Percentiles rank a stretch among this genome's conserved stretches.
Conservation (phyloP, 2,888 invertebrate species). For the Acleris laterana region DNA sequence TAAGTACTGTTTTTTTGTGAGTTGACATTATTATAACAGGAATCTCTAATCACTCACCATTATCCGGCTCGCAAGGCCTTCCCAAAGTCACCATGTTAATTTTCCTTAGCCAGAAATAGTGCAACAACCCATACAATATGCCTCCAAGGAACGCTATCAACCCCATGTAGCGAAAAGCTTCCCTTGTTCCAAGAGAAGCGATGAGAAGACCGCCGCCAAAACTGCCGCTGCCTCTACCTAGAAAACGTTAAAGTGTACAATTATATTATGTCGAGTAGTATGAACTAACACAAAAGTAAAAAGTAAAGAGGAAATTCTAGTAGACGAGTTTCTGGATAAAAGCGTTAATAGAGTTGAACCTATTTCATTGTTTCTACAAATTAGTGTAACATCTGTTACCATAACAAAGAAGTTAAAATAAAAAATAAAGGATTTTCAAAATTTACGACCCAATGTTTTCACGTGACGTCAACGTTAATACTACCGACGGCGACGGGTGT, state of each 20-base stretch:
- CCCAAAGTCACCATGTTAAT: slow-evolving; percentile 77
- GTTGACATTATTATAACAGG: neutral
- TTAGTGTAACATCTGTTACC: neutral
- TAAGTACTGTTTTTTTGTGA: too few species aligned
- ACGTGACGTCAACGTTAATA: slow-evolving; percentile 50
- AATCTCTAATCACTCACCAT: slow-evolving; percentile 55
- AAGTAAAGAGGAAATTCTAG: too few species aligned
- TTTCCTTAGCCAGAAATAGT: slow-evolving; percentile 89
- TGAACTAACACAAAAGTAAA: neutral
- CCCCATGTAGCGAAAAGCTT: slow-evolving; percentile 92
- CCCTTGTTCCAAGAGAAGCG: slow-evolving; percentile 89
- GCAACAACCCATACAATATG: slow-evolving; percentile 87
- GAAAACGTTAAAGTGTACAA: slow-evolving; percentile 12
- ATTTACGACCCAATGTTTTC: slow-evolving; percentile 38
- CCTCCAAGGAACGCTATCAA: slow-evolving; percentile 89
- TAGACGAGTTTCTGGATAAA: too few species aligned
- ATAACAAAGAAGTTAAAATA: slow-evolving; percentile 16
- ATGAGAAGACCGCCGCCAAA: slow-evolving; percentile 92
- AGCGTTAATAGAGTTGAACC: neutral
- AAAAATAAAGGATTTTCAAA: slow-evolving; percentile 17
- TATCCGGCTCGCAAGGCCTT: slow-evolving; percentile 71
- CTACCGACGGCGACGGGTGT: slow-evolving; percentile 45
- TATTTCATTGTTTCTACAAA: neutral
- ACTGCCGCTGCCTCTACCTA: slow-evolving; percentile 92
- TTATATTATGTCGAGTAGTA: neutral